phyloP scores from a whole-genome alignment of 2,113 vertebrate genomes.

The Oreochromis aureus region DNA sequence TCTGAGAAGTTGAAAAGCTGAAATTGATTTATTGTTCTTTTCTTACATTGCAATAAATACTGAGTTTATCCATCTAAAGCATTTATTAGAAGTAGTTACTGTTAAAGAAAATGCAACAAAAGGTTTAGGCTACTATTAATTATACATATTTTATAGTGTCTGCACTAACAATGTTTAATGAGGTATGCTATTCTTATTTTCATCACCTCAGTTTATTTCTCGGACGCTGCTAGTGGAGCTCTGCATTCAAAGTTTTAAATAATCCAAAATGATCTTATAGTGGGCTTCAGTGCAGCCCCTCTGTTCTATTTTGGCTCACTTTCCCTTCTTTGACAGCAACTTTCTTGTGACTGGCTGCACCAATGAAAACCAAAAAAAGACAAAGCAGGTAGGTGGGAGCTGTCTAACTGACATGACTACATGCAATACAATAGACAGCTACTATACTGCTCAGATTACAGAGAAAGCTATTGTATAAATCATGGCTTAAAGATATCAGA shows the following conservation, averaged over 20 bases:
- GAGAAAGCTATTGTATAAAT: background rate
- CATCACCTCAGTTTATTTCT: background rate
- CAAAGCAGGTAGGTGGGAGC: background rate
- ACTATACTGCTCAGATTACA: background rate
- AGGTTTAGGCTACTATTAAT: background rate
- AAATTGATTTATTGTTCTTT: background rate
- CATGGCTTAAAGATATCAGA: background rate
- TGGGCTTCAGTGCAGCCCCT: background rate
- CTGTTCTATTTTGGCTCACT: background rate
- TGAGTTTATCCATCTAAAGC: background rate
- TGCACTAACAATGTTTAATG: background rate
- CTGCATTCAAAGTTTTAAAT: background rate
- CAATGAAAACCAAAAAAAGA: background rate
- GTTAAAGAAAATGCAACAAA: background rate
- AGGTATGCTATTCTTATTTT: background rate
- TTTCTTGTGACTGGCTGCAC: background rate
- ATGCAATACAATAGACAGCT: background rate
- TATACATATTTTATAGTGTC: background rate
- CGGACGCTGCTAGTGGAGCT: background rate
- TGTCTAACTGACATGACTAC: background rate
- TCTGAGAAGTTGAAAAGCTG: background rate
- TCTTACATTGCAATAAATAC: background rate
- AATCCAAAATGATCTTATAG: too few species aligned
- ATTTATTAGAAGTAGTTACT: background rate
- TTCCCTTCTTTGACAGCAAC: background rate